Evolutionary conservation across 2,888 invertebrate species (phyloP).

Genomic region (Phalangium opilio): DNA sequence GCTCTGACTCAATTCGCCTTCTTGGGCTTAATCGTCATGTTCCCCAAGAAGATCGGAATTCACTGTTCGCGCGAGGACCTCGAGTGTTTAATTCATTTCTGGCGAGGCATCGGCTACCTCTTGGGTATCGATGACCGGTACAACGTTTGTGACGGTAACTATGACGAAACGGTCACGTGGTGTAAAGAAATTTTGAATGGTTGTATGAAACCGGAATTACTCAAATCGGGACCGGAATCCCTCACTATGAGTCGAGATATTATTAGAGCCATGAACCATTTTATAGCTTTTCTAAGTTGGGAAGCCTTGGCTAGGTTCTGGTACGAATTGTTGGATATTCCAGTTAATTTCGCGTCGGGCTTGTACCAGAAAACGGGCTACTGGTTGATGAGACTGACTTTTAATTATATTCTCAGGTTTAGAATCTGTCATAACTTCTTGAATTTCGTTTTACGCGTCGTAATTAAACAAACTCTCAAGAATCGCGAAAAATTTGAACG

Average conservation of each 20-base stretch:
- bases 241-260: slow-evolving; percentile 16
- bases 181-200: slow-evolving; percentile 14
- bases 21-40: slow-evolving; percentile 52
- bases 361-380: slow-evolving; percentile 11
- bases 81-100: slow-evolving; percentile 62
- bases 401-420: slow-evolving; percentile 10
- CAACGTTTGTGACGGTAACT: slow-evolving; percentile 16
- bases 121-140: slow-evolving; percentile 58
- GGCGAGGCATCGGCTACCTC: slow-evolving; percentile 65
- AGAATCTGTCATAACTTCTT: slow-evolving; percentile 11
- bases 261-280: slow-evolving; percentile 15
- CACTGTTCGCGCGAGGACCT: slow-evolving; percentile 44
- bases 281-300: slow-evolving; percentile 16
- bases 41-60: slow-evolving; percentile 48
- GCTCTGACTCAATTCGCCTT: slow-evolving; percentile 75
- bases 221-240: slow-evolving; percentile 11
- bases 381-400: slow-evolving; percentile 15
- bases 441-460: slow-evolving; percentile 12
- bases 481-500: no score
- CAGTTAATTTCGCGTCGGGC: slow-evolving; percentile 10
- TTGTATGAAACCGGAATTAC: slow-evolving; percentile 13
- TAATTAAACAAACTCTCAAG: no score
- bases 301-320: slow-evolving; percentile 17
- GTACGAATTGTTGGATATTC: slow-evolving; percentile 13
- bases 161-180: slow-evolving; percentile 16